Evolutionary conservation across 2,113 vertebrate species (phyloP).

Genomic region (Vireo altiloquus): DNA sequence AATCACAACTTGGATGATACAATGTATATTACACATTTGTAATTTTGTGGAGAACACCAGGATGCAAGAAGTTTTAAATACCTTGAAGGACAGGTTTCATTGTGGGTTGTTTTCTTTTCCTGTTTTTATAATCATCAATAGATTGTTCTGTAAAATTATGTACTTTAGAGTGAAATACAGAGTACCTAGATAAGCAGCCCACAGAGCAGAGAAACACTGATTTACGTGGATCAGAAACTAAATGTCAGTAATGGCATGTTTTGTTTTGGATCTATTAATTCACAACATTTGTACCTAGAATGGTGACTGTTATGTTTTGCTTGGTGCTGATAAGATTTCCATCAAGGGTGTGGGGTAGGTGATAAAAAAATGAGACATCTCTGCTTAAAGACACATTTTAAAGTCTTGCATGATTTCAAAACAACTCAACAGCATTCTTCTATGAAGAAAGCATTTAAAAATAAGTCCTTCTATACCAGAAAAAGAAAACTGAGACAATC

Average conservation of each 20-base stretch:
- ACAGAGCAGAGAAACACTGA: background rate
- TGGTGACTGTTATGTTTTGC: accelerated
- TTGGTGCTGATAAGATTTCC: background rate
- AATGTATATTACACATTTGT: background rate
- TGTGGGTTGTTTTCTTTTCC: background rate
- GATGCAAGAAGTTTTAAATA: background rate
- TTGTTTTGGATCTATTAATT: background rate
- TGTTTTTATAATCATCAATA: background rate
- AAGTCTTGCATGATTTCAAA: background rate
- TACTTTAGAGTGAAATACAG: background rate
- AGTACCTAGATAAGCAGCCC: background rate
- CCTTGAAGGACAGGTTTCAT: background rate
- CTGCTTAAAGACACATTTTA: background rate
- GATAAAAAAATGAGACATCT: background rate
- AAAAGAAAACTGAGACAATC: background rate
- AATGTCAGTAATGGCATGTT: background rate
- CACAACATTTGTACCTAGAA: background rate
- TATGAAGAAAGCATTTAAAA: background rate
- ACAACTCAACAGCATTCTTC: background rate
- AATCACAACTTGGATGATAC: background rate
- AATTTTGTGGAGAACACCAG: background rate
- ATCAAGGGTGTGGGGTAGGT: background rate
- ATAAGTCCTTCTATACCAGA: background rate
- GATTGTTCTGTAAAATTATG: background rate
- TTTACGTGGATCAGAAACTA: background rate